Base-by-base conservation (phyloP, 2,113 vertebrate genomes). In the Hymenochirus boettgeri region DNA sequence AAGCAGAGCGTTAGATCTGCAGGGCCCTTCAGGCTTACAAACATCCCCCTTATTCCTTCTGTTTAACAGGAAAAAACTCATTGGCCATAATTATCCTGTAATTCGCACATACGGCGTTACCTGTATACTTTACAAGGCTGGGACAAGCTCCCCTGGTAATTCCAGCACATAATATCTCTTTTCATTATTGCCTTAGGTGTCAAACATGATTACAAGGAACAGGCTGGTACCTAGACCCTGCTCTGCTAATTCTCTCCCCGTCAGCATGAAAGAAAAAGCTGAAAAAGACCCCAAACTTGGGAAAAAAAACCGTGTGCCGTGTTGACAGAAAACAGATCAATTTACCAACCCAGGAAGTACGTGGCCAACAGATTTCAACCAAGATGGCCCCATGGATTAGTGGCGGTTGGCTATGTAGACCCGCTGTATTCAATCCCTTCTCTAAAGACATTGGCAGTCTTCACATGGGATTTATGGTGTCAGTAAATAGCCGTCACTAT, bases 61-160 rank as follows among this genome's bases (percentile, higher is more conserved):
- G 24, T 64, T 73, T n/a, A 72, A 69, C 65, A 69, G 65, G 65
- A 69, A 60, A 69, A 69, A 69, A 70, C 71, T 76, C 26, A 56
- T 70, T 72, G 76, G 60, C 69, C 72, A 3, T 62, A 74, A 79
- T 63, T 61, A 74, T 66, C 70, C 69, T 23, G 69, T 69, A 19
- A 13, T 19, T 66, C 54, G 63, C 71, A 26, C 71, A 17, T 60
- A 51, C 59, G 0, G 64, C 12, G 48, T 73, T 71, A 72, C 79
- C 77, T 61, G 77, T 74, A 72, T 4, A 50, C 72, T 61, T 66
- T 57, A 71, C 61, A 74, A 73, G 66, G 73, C 75, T 72, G 77
- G 74, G 69, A 62, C 50, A 76, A 72, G 70, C 74, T 77, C 12
- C 27, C 56, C 7, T 57, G 63, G 75, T 71, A 76, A 73, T 74